Percentiles rank a stretch among this genome's conserved stretches.
Evolutionary conservation across 1,140 invertebrate species (phyloP).

Genomic region (Hylyphantes graminicola): DNA sequence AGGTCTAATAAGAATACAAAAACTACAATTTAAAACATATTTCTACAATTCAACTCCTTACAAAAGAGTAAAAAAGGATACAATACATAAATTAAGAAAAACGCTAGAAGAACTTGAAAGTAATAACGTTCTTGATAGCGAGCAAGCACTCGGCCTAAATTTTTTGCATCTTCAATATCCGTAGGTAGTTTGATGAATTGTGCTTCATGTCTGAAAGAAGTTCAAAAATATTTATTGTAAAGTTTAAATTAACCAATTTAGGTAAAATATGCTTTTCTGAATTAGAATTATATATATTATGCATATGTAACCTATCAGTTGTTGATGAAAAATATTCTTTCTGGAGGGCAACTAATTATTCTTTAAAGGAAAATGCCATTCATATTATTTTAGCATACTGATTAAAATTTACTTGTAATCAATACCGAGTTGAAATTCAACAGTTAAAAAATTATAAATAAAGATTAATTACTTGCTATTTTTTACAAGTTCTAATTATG

Average conservation of each 20-base stretch:
- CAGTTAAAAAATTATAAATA: too few species aligned
- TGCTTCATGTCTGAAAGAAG: conserved; percentile 80
- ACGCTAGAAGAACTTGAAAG: conserved; percentile 87
- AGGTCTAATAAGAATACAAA: too few species aligned
- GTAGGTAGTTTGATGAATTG: conserved; percentile 89
- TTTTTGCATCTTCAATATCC: conserved; percentile 96
- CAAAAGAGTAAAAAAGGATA: conserved; percentile 82
- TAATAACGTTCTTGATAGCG: conserved; percentile 96
- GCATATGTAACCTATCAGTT: too few species aligned
- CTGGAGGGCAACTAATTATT: too few species aligned
- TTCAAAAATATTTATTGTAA: background rate
- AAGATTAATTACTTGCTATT: too few species aligned
- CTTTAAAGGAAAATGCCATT: too few species aligned
- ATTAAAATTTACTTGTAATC: too few species aligned
- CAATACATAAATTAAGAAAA: conserved; percentile 96
- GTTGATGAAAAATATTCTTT: background rate
- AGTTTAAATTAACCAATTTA: background rate
- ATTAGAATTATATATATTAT: background rate
- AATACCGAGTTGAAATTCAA: too few species aligned
- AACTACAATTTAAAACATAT: too few species aligned
- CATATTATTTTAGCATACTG: too few species aligned
- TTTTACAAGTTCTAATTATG: too few species aligned
- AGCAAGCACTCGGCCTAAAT: conserved; percentile 89
- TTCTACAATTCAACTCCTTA: background rate
- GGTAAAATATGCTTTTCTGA: background rate